Base-by-base conservation (phyloP, 2,797 vertebrate genomes). In the Mycteria americana region DNA sequence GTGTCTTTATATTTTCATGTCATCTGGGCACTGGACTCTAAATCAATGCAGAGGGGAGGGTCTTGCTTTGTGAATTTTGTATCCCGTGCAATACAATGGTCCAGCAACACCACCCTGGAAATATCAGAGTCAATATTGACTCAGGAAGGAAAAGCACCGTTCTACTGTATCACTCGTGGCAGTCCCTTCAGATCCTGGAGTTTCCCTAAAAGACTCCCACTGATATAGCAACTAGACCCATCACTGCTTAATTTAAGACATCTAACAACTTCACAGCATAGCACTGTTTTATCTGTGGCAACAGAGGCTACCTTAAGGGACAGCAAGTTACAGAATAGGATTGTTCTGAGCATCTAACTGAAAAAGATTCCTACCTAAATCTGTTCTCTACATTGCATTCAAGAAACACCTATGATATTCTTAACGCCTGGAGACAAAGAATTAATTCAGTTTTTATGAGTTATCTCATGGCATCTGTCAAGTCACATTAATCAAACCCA, bases 71-170 rank as follows among this genome's bases (percentile, higher is more conserved):
- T 79, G 45, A 48, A 28, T 89, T 92, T 83, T 77, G 57, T 70
- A 21, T 89, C 23, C 62, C 3, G 6, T 89, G 73, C 87, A 85
- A 72, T 53, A 89, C 85, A 94, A 83, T 65, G 59, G 69, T 75
- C 75, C 87, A 85, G 54, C 68, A 94, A 72, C 65, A 92, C 43
- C 73, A 53, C 89, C 54, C 79, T 88, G 92, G 85, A 95, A 95
- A 93, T 96, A 96, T 88, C 85, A 76, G 77, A 54, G 91, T 95
- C 89, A 95, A 92, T 93, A 96, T 91, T 97, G 94, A 97, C 96
- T 96, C 94, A 96, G 67, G 92, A 93, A 94, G 87, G 92, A 97
- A 97, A 97, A 97, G 76, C 94, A 97, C 93, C 95, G 10, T 78
- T 91, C 87, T 86, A 3, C 72, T 88, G 46, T 78, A n/a, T 88